phyloP scores from a whole-genome alignment of 2,797 vertebrate genomes.

The Sciaenops ocellatus region DNA sequence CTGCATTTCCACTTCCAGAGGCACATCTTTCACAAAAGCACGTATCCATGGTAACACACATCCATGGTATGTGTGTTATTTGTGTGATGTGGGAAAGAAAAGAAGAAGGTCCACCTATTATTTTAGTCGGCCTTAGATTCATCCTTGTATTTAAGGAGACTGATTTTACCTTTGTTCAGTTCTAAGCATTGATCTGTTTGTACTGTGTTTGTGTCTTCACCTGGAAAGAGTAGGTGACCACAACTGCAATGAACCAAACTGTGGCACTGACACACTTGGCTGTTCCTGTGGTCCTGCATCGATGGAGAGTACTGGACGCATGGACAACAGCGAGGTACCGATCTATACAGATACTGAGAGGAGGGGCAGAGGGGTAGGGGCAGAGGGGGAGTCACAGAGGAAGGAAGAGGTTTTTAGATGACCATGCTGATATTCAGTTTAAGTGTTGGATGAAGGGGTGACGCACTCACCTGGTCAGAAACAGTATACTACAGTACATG shows the following conservation, averaged over 20 bases:
- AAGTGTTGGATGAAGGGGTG: not conserved
- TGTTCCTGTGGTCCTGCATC: slow-evolving; percentile 89
- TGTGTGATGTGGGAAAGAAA: not conserved
- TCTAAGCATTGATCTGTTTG: not conserved
- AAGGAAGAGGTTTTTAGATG: not conserved
- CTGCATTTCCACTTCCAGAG: too few relatives aligned
- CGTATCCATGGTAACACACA: too few relatives aligned
- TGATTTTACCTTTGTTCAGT: not conserved
- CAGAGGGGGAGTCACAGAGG: not conserved
- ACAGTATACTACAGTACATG: slow-evolving; percentile 97
- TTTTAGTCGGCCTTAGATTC: too few relatives aligned
- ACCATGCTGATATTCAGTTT: not conserved
- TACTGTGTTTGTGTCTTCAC: slow-evolving; percentile 45
- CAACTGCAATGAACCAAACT: slow-evolving; percentile 91
- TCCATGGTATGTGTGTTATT: not conserved
- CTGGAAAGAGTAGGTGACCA: slow-evolving; percentile 93
- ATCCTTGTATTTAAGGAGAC: not conserved
- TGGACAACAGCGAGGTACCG: slow-evolving; percentile 95
- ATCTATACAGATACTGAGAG: slow-evolving; percentile 92
- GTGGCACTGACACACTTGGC: slow-evolving; percentile 87
- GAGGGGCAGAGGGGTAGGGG: not conserved
- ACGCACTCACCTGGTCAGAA: slow-evolving; percentile 86
- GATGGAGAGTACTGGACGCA: slow-evolving; percentile 85
- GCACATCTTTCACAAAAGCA: too few relatives aligned
- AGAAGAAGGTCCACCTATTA: not conserved